Evolutionary conservation across 2,888 invertebrate species (phyloP), one percentile per base, ranked within the genome.

Genomic region (Capitulum mitella): DNA sequence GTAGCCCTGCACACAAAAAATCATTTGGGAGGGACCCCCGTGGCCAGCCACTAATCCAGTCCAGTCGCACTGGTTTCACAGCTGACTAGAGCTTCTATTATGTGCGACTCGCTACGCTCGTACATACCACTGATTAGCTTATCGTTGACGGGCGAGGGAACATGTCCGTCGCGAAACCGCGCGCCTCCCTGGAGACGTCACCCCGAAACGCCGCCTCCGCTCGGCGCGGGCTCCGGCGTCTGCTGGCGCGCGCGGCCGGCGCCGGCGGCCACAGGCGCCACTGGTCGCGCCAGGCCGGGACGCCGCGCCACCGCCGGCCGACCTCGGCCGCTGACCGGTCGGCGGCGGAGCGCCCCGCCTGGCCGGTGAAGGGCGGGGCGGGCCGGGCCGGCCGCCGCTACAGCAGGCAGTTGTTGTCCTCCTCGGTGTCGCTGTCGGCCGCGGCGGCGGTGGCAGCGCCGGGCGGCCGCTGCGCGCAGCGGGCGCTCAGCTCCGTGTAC

Each of bases 401-500:
- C 37, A 70, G 22, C 37, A 70, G 70, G 37, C 70, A 70, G 37
- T 70, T 70, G 70, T 34, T 70, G 70, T 70, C 70, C 70, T 70
- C 70, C 70, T 70, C 70, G 26, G 70, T 70, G 37, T 70, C 70
- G 40, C 37, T 37, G 70, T 70, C 70, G 70, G 26, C 70, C 40
- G 70, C 40, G 70, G 70, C 70, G 26, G 10, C 37, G 26, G 40
- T 22, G 37, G 64, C 19, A 22, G 34, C 64, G 37, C 19, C 40
- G 34, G 64, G 64, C 70, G 70, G 58, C 58, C 22, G 14, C 37
- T 19, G 26, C 37, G 37, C 40, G 70, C 70, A 70, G 70, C 70
- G 70, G 16, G 70, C 40, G 77, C 54, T 43, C 80, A 79, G 79
- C 80, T 81, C 80, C 77, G 79, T 78, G 81, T 80, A 77, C 83